Percentiles rank a stretch among this genome's conserved stretches.
Evolutionary conservation across 2,888 invertebrate genomes (phyloP).

Genomic region (Leucozona laternaria): DNA sequence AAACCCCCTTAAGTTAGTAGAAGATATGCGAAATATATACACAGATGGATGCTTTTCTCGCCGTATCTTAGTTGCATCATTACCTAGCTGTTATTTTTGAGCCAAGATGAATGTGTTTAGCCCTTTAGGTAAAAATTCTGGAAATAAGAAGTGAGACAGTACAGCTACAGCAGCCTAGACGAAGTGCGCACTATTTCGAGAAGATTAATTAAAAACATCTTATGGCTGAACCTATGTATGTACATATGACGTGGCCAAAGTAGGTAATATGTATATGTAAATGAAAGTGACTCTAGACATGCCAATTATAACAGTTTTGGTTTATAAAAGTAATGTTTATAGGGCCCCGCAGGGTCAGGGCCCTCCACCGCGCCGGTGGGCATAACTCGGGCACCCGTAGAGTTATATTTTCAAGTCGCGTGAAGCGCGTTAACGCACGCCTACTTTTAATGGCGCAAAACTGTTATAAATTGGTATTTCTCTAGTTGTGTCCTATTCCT

Average conservation of each 20-base stretch:
- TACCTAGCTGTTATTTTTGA: slow-evolving; percentile 25
- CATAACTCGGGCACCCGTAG: no score
- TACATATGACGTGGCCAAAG: slow-evolving; percentile 15
- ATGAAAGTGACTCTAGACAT: no score
- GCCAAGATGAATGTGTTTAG: slow-evolving; percentile 41
- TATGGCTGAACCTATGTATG: slow-evolving; percentile 12
- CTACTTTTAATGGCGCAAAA: no score
- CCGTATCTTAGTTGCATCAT: slow-evolving; percentile 43
- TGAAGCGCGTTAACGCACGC: no score
- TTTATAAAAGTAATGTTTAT: no score
- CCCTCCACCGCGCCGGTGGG: no score
- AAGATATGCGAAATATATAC: slow-evolving; percentile 53
- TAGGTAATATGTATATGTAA: neutral
- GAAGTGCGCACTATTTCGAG: slow-evolving; percentile 51
- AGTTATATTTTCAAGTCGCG: no score
- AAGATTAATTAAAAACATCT: slow-evolving; percentile 71
- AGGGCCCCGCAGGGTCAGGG: no score
- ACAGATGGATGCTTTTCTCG: slow-evolving; percentile 20
- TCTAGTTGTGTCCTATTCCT: no score
- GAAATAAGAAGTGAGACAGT: slow-evolving; percentile 51
- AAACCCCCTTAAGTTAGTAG: slow-evolving; percentile 58
- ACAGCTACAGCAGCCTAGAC: slow-evolving; percentile 3
- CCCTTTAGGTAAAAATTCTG: slow-evolving; percentile 47
- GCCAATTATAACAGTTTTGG: no score
- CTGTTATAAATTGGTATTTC: no score